Evolutionary conservation across 2,113 vertebrate genomes (phyloP).

Genomic region (Typhlomys cinereus): DNA sequence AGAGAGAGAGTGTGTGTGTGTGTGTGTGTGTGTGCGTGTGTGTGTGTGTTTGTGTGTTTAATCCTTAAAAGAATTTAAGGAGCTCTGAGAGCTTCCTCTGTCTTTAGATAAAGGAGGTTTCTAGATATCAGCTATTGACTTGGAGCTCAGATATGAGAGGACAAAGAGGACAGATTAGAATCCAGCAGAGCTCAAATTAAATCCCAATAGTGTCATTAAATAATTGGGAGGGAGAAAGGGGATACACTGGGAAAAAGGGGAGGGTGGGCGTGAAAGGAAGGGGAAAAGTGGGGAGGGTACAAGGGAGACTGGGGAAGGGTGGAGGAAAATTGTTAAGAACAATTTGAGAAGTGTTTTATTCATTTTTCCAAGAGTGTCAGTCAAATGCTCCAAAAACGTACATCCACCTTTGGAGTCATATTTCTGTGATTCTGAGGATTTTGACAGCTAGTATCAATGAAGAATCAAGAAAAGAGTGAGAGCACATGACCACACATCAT

Average conservation of each 20-base stretch:
- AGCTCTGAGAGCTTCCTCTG: background rate
- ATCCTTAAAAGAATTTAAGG: conserved; percentile 20
- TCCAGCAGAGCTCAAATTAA: background rate
- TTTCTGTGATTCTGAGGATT: background rate
- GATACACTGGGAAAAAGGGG: no score
- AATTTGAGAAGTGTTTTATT: background rate
- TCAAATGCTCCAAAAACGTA: background rate
- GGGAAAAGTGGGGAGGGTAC: no score
- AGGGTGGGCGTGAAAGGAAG: no score
- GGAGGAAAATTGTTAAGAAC: no score
- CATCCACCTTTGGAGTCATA: background rate
- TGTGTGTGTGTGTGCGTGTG: no score
- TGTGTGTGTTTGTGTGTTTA: background rate
- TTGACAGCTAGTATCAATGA: background rate
- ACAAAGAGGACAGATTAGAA: background rate
- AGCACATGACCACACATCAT: background rate
- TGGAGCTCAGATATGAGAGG: background rate
- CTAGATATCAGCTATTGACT: background rate
- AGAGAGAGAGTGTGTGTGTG: no score
- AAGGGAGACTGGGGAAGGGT: no score
- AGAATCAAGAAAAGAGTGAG: background rate
- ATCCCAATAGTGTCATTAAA: background rate
- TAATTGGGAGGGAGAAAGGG: no score
- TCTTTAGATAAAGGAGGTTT: conserved; percentile 30
- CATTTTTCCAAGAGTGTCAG: background rate